Evolutionary conservation across 2,113 vertebrate genomes (phyloP), one percentile per base, ranked within the genome.

Genomic region (Dryoscopus gambensis): DNA sequence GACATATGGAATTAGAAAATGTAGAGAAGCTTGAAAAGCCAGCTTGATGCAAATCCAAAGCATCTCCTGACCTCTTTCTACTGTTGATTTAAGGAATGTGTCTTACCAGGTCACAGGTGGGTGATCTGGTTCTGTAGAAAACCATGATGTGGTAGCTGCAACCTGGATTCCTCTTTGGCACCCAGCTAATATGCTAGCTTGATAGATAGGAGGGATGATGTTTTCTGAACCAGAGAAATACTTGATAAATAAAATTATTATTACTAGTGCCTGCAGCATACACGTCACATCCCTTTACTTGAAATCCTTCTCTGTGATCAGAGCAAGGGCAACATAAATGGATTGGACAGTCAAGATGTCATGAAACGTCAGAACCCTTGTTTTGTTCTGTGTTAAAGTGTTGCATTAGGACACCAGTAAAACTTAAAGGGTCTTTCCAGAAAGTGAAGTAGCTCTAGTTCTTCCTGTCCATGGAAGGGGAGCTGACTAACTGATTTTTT

Each of bases 1-100:
- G n/a, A 70, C 35, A 25, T 63, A 24, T 2, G 0, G 1, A 74
- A 52, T 56, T 14, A 56, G 24, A 67, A 92, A 74, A 65, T 6
- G 5, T 50, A 62, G 15, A 89, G 50, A 11, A 46, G 16, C 13
- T 59, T 80, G 47, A 84, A 87, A 85, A 60, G 8, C 13, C 59
- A 65, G 13, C 18, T 49, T 75, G 10, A 31, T 63, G 62, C 10
- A 67, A 52, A 65, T 21, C 30, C 3, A 7, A 31, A 87, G 18
- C 2, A 2, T 50, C 81, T 84, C 27, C 39, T 81, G 50, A 39
- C 15, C 30, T 71, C 64, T 68, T 86, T 87, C 39, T 24, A 11
- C 44, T 42, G 33, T 47, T 1, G 1, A 1, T 81, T 50, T 64
- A 63, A 47, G 31, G 14, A 81, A 27, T 0, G 0, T 39, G 28